Evolutionary conservation across 1,140 invertebrate species (phyloP).

Genomic region (Aphelenchoides avenae): DNA sequence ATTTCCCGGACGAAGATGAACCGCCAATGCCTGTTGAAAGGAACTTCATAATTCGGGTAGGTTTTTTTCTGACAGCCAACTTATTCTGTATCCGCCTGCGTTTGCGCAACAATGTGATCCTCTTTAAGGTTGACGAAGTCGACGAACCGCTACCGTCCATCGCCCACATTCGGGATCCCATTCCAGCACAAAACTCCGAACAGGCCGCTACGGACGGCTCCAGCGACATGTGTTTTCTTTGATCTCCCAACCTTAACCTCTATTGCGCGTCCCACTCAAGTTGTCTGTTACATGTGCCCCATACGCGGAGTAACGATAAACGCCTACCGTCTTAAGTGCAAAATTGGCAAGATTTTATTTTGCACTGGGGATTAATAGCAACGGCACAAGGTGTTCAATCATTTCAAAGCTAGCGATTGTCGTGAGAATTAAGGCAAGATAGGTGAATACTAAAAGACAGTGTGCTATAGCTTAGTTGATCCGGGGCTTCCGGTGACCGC

Average conservation of each 20-base stretch:
- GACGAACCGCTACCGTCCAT: slow-evolving; percentile 32
- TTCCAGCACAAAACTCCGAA: slow-evolving; percentile 12
- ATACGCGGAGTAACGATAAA: background rate
- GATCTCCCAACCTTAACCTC: background rate
- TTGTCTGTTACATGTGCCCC: slow-evolving; percentile 1
- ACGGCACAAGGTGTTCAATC: too few species aligned
- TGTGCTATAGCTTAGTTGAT: too few species aligned
- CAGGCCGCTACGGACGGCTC: background rate
- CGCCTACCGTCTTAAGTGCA: background rate
- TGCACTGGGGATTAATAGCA: too few species aligned
- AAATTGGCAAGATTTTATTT: too few species aligned
- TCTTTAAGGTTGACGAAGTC: slow-evolving; percentile 40
- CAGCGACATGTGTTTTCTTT: background rate
- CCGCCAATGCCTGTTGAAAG: slow-evolving; percentile 30
- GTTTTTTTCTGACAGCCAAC: slow-evolving; percentile 21
- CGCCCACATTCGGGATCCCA: too few species aligned
- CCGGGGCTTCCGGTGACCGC: too few species aligned
- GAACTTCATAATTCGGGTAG: slow-evolving; percentile 38
- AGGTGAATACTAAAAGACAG: too few species aligned
- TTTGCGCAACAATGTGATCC: slow-evolving; percentile 11
- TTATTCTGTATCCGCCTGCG: background rate
- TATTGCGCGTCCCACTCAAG: background rate
- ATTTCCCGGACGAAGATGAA: slow-evolving; percentile 30
- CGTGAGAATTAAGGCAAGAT: too few species aligned
- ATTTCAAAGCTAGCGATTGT: too few species aligned